These are phyloP conservation scores for Coenobita brevimanus DNA, from an alignment of 1,140 invertebrate species.

Conservation along the genomic window DNA sequence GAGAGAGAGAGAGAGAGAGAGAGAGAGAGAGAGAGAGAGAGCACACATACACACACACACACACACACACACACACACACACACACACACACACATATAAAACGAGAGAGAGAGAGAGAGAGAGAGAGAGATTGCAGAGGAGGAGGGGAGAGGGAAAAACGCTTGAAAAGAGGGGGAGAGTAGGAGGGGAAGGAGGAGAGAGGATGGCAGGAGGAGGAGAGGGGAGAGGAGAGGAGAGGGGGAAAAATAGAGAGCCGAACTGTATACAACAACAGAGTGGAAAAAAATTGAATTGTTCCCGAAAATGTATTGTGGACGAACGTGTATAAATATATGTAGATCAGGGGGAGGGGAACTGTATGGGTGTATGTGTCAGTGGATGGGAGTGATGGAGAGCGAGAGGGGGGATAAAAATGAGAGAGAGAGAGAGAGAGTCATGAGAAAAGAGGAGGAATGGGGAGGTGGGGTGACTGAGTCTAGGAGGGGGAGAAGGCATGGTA, in stretches of 20 bases:
- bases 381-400: neutral
- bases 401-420: neutral
- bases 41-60: neutral
- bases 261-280: neutral
- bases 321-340: constrained; percentile 59
- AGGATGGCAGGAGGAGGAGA: neutral
- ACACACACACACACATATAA: too few species aligned
- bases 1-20: neutral
- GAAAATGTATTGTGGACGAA: constrained; percentile 43
- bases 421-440: neutral
- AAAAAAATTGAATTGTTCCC: constrained; percentile 51
- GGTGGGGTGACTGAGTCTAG: too few species aligned
- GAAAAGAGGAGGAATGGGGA: neutral
- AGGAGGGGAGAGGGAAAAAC: neutral
- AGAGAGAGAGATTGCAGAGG: neutral
- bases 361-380: neutral
- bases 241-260: constrained; percentile 18
- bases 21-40: neutral
- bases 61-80: too few species aligned
- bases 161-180: neutral
- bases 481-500: neutral
- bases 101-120: neutral
- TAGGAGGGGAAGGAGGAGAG: too few species aligned
- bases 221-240: constrained; percentile 11
- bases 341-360: neutral